phyloP scores from a whole-genome alignment of 2,113 vertebrate species.

The Odocoileus hemionus region DNA sequence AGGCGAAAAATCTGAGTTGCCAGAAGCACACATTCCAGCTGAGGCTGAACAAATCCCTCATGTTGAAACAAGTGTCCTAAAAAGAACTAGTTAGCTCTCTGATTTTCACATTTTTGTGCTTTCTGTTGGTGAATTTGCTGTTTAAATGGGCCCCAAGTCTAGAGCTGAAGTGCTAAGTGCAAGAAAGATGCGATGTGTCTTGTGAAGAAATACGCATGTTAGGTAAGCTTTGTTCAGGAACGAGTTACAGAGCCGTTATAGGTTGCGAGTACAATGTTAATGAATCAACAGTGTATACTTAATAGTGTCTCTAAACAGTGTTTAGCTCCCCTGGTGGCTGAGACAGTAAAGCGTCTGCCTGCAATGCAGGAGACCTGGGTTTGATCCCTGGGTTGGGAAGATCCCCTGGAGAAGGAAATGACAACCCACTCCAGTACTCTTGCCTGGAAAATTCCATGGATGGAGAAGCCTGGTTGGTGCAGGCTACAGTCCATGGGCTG shows the following conservation, averaged over 20 bases:
- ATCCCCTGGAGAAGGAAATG: neutral
- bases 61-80: neutral
- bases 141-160: neutral
- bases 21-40: neutral
- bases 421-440: neutral
- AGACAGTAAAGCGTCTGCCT: neutral
- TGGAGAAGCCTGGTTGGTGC: neutral
- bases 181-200: neutral
- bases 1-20: neutral
- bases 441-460: neutral
- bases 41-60: neutral
- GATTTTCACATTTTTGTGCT: neutral
- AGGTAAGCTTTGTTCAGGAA: neutral
- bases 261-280: neutral
- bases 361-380: fast-evolving
- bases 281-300: neutral
- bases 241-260: neutral
- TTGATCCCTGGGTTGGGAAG: neutral
- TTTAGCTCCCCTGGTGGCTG: neutral
- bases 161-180: neutral
- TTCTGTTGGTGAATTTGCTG: neutral
- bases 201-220: neutral
- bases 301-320: neutral
- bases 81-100: neutral
- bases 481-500: neutral